Evolutionary conservation across 2,888 invertebrate genomes (phyloP), one percentile per base, ranked within the genome.

Genomic region (Catocala fraxini): DNA sequence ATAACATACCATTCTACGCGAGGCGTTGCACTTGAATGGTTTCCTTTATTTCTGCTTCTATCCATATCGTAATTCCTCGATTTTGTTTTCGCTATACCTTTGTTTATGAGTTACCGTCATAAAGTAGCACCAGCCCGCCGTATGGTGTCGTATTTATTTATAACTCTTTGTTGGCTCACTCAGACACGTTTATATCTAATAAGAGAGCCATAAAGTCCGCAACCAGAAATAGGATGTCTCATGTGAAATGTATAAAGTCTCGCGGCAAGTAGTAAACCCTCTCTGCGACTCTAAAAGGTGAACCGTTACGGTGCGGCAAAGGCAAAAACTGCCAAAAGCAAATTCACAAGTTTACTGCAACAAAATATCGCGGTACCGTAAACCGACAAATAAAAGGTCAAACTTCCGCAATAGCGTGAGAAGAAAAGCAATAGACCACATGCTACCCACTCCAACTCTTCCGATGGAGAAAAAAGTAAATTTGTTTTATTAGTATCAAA

Each of bases 401-500:
- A 91, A 91, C 86, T 91, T 89, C 71, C 62, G 77, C 81, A 84
- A 87, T 87, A 84, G 77, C 63, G 72, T 70, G 70, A 70, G 65
- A 85, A 84, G 78, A 83, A 88, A 88, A 82, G 84, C 83, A 80
- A 89, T 89, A 85, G 82, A 84, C 87, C 88, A 90, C 88, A 91
- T 89, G 90, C 80, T 89, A 84, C 83, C 83, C 79, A 77, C 80
- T 80, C 83, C 77, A 85, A 91, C 87, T 89, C 88, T 86, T 86
- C 79, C 83, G 61, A 83, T 76, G 74, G 75, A 83, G 82, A 86
- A 88, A 81, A 92, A 91, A 91, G 88, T 89, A 88, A 92, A 92
- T 92, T 93, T 91, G 88, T 92, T 91, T 92, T 93, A 93, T 91
- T 91, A 91, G 88, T 91, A 93, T 90, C 88, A 92, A 92, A 92